Base-by-base conservation (phyloP, 1,140 invertebrate species). In the Rhagoletis zephyria region DNA sequence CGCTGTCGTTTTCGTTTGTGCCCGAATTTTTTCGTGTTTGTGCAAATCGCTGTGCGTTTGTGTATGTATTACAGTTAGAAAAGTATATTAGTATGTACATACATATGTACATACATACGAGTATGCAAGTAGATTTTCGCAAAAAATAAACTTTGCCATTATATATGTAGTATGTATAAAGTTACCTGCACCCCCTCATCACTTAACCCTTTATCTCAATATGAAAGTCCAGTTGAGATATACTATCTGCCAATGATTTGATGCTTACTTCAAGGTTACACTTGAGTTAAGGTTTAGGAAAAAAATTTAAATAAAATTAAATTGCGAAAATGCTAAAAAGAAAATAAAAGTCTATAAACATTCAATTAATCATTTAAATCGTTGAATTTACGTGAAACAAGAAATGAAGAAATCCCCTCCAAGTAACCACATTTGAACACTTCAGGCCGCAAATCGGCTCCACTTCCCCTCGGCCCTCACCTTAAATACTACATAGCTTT, bases 61-160 rank as follows among this genome's bases (percentile, higher is more conserved):
- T 74, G 67, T 74, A 74, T 74, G 67, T 74, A 74, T 74, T 74
- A 74, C 67, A 48, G 67, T 74, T 74, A 74, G 2, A 9, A n/a
- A 74, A 48, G 40, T 67, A 42, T 19, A 67, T 19, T 40, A 3
- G 19, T 67, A 10, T 63, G 45, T 70, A n/a, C n/a, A n/a, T n/a
- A n/a, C n/a, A n/a, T n/a, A n/a, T n/a, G n/a, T n/a, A 42, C 12
- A 30, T 30, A 30, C 30, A 30, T 30, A 30, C 30, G 30, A 30
- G 30, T 30, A 30, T 30, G 30, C 30, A 30, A 30, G 0, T 30
- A 30, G 30, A 30, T 30, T 30, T 30, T 30, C 30, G 30, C 30
- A 30, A 42, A 70, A n/a, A 74, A 74, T 48, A 16, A 70, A 56
- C n/a, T n/a, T 56, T 56, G 10, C 30, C 30, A 56, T 56, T 56